Evolutionary conservation across 2,888 invertebrate genomes (phyloP).

Genomic region (Bembecia ichneumoniformis): DNA sequence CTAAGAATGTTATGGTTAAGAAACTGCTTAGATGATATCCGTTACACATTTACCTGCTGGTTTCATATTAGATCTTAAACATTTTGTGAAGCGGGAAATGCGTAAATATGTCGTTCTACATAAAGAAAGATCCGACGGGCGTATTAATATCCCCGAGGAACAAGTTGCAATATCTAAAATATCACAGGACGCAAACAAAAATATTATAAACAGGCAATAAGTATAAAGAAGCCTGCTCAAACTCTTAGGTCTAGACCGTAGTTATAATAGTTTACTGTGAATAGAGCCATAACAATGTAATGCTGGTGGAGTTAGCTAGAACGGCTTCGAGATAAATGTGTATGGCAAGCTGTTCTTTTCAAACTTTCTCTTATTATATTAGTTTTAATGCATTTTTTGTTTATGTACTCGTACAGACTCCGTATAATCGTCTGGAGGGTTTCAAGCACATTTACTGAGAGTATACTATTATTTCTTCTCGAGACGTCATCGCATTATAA

Average conservation of each 20-base stretch:
- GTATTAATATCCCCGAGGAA: constrained; percentile 44
- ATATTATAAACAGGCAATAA: constrained; percentile 52
- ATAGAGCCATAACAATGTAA: constrained; percentile 36
- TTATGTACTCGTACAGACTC: neutral
- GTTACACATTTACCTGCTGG: too few relatives aligned
- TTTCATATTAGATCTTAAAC: too few relatives aligned
- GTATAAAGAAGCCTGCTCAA: constrained; percentile 28
- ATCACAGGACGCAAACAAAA: constrained; percentile 46
- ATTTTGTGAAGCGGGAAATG: too few relatives aligned
- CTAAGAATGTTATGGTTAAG: too few relatives aligned
- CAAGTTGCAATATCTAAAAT: constrained; percentile 54
- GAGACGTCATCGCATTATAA: too few relatives aligned
- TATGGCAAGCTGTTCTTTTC: constrained; percentile 17
- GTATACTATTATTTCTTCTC: too few relatives aligned
- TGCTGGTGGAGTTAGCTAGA: constrained; percentile 15
- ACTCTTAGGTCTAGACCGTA: constrained; percentile 37
- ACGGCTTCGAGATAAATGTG: constrained; percentile 17
- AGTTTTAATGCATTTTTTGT: constrained; percentile 2
- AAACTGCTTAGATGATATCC: too few relatives aligned
- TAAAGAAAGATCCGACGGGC: constrained; percentile 12
- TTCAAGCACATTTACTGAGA: too few relatives aligned
- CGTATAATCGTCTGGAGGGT: too few relatives aligned
- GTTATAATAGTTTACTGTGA: constrained; percentile 36
- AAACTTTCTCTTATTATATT: constrained; percentile 3
- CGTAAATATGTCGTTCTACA: too few relatives aligned